Conservation (phyloP, 2,797 vertebrate species). For the Schizothorax lantsangensis region DNA sequence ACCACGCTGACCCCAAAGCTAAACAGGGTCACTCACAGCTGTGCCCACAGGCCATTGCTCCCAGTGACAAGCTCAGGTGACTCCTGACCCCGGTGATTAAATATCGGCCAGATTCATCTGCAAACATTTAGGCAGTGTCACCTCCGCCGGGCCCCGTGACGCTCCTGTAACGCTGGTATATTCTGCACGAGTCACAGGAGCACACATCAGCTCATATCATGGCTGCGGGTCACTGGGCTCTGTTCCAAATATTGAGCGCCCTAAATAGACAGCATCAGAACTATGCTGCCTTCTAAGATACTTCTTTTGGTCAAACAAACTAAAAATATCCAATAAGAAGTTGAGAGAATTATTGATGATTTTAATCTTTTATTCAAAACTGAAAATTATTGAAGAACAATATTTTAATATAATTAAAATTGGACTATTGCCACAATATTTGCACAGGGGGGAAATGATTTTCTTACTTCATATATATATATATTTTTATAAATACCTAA, state of each 20-base stretch:
- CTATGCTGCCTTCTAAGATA: background rate
- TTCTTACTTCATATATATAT: background rate
- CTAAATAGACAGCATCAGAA: background rate
- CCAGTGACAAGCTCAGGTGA: slow-evolving; percentile 71
- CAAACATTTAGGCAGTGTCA: slow-evolving; percentile 84
- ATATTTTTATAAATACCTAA: background rate
- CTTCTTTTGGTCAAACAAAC: background rate
- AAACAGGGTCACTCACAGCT: slow-evolving; percentile 75
- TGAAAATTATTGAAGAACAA: background rate
- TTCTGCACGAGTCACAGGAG: background rate
- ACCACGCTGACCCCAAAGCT: slow-evolving; percentile 68
- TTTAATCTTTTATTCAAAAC: too few relatives aligned
- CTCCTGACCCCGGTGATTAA: slow-evolving; percentile 80
- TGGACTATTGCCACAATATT: background rate
- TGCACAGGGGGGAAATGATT: background rate
- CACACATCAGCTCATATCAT: slow-evolving; percentile 14
- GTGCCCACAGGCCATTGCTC: slow-evolving; percentile 67
- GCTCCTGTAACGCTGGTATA: slow-evolving; percentile 36
- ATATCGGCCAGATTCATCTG: slow-evolving; percentile 82
- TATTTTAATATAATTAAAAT: background rate
- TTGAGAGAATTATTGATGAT: background rate
- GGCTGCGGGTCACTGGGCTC: background rate
- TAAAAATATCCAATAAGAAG: background rate
- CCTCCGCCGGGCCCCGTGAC: slow-evolving; percentile 45
- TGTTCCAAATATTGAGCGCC: background rate